Evolutionary conservation across 2,888 invertebrate genomes (phyloP), one percentile per base, ranked within the genome.

Genomic region (Operophtera brumata): DNA sequence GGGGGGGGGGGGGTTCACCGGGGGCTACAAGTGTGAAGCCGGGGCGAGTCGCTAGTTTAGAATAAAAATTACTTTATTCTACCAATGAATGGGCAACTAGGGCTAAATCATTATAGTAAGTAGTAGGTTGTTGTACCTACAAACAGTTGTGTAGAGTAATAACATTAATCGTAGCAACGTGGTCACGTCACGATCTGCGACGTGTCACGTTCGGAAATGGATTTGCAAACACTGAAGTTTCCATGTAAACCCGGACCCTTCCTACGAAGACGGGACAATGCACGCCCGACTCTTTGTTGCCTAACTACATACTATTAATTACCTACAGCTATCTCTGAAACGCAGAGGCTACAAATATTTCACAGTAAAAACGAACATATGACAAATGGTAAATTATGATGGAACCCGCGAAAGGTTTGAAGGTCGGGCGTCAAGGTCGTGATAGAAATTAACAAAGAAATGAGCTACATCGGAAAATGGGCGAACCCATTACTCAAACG

Each of bases 391-490:
- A 49, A 54, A 52, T 52, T 42, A 48, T 30, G 48, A 50, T 50
- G 36, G 32, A 26, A 11, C 36, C 32, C 36, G 28, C 34, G 13
- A 37, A 59, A 58, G 59, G 61, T 59, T 54, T 28, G 52, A 65
- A 64, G 67, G 67, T 67, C 64, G 59, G 35, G 14, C 46, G 45
- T 39, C 66, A 66, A 67, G 67, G 67, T 66, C 66, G 49, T 59
- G 43, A 45, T 34, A 52, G 35, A 56, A 54, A 61, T 56, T 58
- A 55, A 60, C 57, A 61, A 59, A 62, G 59, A 54, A 59, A 51
- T 41, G 46, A 39, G 53, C 28, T 35, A 41, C 42, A 54, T 51
- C 44, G 36, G 50, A 47, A 57, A 54, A 47, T 32, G 32, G 51
- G 30, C 53, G 47, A 39, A 28, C 39, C 37, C 48, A 52, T 52